These are phyloP conservation scores for Xiphorhynchus erythropygius DNA, from an alignment of 2,797 vertebrate genomes.

Conservation along the genomic window DNA sequence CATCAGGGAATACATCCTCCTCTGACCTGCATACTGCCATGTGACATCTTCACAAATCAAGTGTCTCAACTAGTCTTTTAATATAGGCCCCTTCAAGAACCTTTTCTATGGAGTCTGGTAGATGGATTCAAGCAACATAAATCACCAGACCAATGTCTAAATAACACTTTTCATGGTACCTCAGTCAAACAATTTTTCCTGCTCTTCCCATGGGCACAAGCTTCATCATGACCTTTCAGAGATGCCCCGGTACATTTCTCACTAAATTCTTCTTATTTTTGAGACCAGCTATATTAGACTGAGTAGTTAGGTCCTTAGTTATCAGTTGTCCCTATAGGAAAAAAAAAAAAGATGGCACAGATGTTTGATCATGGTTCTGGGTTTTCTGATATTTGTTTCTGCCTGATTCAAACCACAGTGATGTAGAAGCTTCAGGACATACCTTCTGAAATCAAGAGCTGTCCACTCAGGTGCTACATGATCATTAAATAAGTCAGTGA, in stretches of 20 bases:
- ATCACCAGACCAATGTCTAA: background rate
- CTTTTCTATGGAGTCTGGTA: background rate
- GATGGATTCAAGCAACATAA: background rate
- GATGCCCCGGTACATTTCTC: background rate
- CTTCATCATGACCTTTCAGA: background rate
- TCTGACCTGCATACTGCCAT: accelerated
- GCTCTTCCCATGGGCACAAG: accelerated
- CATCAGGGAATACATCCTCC: background rate
- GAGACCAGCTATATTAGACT: background rate
- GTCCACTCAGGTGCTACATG: background rate
- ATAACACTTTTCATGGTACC: background rate
- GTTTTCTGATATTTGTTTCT: background rate
- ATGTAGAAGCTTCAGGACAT: background rate
- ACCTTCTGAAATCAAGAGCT: background rate
- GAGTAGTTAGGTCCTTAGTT: background rate
- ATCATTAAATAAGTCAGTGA: background rate
- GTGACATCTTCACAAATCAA: accelerated
- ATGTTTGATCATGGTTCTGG: background rate
- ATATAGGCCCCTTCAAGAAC: background rate
- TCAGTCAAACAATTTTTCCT: background rate
- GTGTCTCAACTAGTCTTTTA: accelerated
- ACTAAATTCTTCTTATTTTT: background rate
- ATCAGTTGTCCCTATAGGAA: background rate
- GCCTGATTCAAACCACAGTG: background rate
- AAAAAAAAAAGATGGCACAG: background rate